phyloP scores from a whole-genome alignment of 2,888 invertebrate species.

The Limenitis camilla region DNA sequence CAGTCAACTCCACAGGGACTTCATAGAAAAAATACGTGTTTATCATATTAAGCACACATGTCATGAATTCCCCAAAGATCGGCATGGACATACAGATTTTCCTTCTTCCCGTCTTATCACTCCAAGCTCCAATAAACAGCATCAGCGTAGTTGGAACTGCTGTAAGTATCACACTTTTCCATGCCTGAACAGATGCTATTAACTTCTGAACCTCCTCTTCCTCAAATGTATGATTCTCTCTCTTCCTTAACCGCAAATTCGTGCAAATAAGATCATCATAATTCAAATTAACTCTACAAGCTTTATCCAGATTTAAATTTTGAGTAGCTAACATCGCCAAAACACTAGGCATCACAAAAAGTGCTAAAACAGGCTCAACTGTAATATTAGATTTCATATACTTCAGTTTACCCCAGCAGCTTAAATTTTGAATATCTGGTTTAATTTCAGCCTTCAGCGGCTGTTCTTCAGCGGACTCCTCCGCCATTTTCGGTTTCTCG shows the following conservation, averaged over 20 bases:
- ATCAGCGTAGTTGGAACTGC: conserved; percentile 70
- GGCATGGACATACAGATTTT: conserved; percentile 76
- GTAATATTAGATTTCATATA: conserved; percentile 74
- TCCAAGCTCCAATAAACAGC: conserved; percentile 78
- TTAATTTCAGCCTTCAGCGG: conserved; percentile 47
- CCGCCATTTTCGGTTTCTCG: conserved; percentile 16
- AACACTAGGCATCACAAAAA: conserved; percentile 79
- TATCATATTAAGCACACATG: conserved; percentile 63
- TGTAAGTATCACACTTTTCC: conserved; percentile 73
- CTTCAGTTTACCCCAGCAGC: conserved; percentile 58
- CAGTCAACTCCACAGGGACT: conserved; percentile 69
- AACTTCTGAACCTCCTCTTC: conserved; percentile 78
- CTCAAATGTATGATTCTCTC: conserved; percentile 77
- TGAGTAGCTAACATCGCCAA: conserved; percentile 84
- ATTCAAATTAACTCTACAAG: conserved; percentile 85
- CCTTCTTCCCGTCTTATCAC: conserved; percentile 73
- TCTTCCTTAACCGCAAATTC: conserved; percentile 79
- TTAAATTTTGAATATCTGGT: conserved; percentile 44
- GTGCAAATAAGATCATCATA: conserved; percentile 82
- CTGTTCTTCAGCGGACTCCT: conserved; percentile 41
- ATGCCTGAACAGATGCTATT: conserved; percentile 70
- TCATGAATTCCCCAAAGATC: conserved; percentile 70
- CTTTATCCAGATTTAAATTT: conserved; percentile 89
- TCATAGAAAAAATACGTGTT: conserved; percentile 73
- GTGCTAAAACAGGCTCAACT: conserved; percentile 78